Evolutionary conservation across 64 coral and sea anemone genomes (phyloP).

Genomic region (Dendrophyllia cribrosa): DNA sequence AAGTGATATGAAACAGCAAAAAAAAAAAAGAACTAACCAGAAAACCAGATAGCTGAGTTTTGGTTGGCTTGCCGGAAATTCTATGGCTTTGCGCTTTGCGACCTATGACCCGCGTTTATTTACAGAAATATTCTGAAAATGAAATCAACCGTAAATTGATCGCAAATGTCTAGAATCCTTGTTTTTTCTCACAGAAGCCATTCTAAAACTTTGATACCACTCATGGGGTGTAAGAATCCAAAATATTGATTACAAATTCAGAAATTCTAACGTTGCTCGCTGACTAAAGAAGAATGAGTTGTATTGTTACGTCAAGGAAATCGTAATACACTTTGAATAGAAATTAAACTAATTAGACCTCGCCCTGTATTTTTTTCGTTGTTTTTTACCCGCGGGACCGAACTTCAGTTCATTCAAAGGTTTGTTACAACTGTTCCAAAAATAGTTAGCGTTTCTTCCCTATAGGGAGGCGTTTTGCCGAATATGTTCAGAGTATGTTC

Average conservation of each 20-base stretch:
- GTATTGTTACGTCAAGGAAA: slow-evolving; percentile 28
- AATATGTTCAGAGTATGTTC: slow-evolving; percentile 7
- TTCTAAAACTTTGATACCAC: not conserved
- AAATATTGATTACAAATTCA: not conserved
- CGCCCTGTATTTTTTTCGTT: slow-evolving; percentile 13
- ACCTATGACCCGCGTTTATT: not conserved
- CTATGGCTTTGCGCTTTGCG: not conserved
- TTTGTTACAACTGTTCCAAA: too few relatives aligned
- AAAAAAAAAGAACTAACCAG: not conserved
- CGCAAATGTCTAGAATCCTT: not conserved
- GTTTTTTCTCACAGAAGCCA: not conserved
- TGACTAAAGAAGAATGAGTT: not conserved
- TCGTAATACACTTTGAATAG: slow-evolving; percentile 39
- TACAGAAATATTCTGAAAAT: slow-evolving; percentile 23
- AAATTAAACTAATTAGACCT: slow-evolving; percentile 38
- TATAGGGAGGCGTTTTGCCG: not conserved
- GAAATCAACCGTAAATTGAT: slow-evolving; percentile 19
- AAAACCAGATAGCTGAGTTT: not conserved
- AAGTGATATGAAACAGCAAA: not conserved
- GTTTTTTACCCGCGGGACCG: not conserved
- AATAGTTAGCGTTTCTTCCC: not conserved
- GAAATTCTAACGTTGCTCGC: not conserved
- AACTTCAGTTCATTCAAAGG: not conserved
- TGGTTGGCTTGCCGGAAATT: slow-evolving; percentile 7
- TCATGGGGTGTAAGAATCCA: not conserved